These are phyloP conservation scores for Entomobrya multifasciata DNA, from an alignment of 2,888 invertebrate genomes.

Conservation along the genomic window DNA sequence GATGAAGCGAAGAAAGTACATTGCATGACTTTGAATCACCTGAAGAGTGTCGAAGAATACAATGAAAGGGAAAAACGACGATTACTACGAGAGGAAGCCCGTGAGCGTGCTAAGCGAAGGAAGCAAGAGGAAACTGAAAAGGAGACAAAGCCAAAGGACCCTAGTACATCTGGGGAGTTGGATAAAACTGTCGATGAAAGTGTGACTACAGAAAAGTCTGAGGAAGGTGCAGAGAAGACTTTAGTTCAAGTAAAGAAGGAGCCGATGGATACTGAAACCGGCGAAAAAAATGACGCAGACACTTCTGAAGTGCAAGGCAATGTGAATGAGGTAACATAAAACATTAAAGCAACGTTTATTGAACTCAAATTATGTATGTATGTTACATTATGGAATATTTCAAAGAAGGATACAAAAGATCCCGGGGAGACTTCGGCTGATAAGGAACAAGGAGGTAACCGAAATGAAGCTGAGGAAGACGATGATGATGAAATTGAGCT, in stretches of 20 bases:
- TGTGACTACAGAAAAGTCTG: background rate
- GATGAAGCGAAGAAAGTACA: conserved; percentile 76
- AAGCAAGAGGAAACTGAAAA: conserved; percentile 71
- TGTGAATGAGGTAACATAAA: background rate
- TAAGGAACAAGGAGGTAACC: conserved; percentile 57
- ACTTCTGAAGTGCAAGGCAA: background rate
- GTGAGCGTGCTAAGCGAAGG: conserved; percentile 62
- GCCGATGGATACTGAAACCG: conserved; percentile 11
- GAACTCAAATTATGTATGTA: background rate
- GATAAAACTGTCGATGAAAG: conserved; percentile 25
- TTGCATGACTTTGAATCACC: conserved; percentile 78
- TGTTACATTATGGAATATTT: conserved; percentile 20
- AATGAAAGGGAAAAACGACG: conserved; percentile 69
- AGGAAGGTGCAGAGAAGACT: background rate
- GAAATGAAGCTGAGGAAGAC: conserved; percentile 75
- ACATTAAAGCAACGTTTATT: conserved; percentile 32
- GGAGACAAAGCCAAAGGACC: conserved; percentile 57
- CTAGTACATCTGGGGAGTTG: background rate
- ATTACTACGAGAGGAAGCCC: conserved; percentile 69
- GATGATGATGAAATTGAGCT: conserved; percentile 80
- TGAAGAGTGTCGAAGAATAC: conserved; percentile 78
- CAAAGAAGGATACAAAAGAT: conserved; percentile 41
- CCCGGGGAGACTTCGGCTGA: conserved; percentile 23
- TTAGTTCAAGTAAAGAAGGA: conserved; percentile 53
- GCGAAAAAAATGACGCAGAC: conserved; percentile 18